A percentile compares a stretch with the other conserved stretches of the same genome.
Conservation (phyloP, 2,113 vertebrate genomes). For the Petrocephalus microphthalmus region DNA sequence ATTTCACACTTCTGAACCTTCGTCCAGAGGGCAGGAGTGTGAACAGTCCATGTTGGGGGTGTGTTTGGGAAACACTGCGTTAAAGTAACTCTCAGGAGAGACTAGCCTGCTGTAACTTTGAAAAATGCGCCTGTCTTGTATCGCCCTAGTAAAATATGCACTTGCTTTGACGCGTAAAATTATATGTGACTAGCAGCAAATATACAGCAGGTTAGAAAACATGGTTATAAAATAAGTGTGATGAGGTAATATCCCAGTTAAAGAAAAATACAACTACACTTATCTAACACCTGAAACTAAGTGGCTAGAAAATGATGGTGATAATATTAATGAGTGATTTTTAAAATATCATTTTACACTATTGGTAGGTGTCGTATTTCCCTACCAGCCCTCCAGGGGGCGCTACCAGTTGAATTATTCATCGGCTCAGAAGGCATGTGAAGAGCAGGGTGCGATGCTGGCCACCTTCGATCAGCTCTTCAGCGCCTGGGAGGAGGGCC, state of each 20-base stretch:
- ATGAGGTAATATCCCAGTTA: neutral
- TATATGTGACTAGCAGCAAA: neutral
- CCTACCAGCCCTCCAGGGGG: slow-evolving; percentile 73
- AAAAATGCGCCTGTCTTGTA: neutral
- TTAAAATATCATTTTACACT: neutral
- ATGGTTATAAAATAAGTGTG: neutral
- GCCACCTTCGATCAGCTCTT: slow-evolving; percentile 79
- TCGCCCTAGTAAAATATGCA: neutral
- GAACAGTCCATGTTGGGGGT: no score
- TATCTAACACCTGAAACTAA: neutral
- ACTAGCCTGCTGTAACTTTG: neutral
- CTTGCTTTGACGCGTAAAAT: neutral
- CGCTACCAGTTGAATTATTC: slow-evolving; percentile 80
- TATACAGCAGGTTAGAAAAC: neutral
- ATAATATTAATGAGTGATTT: no score
- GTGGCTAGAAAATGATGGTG: neutral
- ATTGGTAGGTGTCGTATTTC: slow-evolving; percentile 79
- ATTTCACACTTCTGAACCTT: no score
- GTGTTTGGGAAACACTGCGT: no score
- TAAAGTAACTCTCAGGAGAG: neutral
- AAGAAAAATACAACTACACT: neutral
- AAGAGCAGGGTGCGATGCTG: slow-evolving; percentile 69
- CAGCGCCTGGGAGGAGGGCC: slow-evolving; percentile 74
- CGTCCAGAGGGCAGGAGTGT: no score
- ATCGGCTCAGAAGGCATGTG: slow-evolving; percentile 67